Conservation (phyloP, 2,113 vertebrate species). For the Hippocampus zosterae region DNA sequence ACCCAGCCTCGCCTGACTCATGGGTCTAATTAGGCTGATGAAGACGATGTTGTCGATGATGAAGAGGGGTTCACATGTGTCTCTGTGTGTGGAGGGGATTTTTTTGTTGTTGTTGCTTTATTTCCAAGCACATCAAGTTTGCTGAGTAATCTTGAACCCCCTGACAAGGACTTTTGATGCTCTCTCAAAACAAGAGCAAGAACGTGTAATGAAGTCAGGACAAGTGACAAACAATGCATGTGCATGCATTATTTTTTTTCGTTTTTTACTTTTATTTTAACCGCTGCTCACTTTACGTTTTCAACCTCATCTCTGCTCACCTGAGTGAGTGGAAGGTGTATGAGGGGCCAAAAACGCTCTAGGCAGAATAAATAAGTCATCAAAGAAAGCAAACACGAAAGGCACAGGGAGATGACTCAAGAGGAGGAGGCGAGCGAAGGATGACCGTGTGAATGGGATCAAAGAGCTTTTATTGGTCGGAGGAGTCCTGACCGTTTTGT, state of each 20-base stretch:
- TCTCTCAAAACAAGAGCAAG: slow-evolving; percentile 28
- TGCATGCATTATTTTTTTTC: slow-evolving; percentile 61
- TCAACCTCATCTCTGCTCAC: slow-evolving; percentile 53
- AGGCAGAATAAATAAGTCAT: slow-evolving; percentile 20
- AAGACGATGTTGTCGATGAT: slow-evolving; percentile 13
- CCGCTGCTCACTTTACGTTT: slow-evolving; percentile 41
- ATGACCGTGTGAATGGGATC: slow-evolving; percentile 59
- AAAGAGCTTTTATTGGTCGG: slow-evolving; percentile 46
- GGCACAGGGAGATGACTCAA: slow-evolving; percentile 30
- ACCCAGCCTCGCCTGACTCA: slow-evolving; percentile 97
- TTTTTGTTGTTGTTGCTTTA: slow-evolving; percentile 43
- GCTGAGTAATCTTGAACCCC: slow-evolving; percentile 19
- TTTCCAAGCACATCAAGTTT: slow-evolving; percentile 48
- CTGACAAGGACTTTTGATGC: slow-evolving; percentile 24
- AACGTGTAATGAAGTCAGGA: slow-evolving; percentile 34
- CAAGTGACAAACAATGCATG: slow-evolving; percentile 62
- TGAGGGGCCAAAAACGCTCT: slow-evolving; percentile 24
- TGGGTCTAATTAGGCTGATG: slow-evolving; percentile 83
- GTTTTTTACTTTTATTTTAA: slow-evolving; percentile 35
- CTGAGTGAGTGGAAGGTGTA: slow-evolving; percentile 24
- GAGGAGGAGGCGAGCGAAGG: slow-evolving; percentile 34
- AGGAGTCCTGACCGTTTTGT: slow-evolving; percentile 46
- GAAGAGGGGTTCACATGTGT: slow-evolving; percentile 32
- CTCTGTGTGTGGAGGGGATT: slow-evolving; percentile 54
- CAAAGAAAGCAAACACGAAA: slow-evolving; percentile 22